phyloP scores from a whole-genome alignment of 35 echinoderm and acorn worm species.

The Hemicentrotus pulcherrimus region DNA sequence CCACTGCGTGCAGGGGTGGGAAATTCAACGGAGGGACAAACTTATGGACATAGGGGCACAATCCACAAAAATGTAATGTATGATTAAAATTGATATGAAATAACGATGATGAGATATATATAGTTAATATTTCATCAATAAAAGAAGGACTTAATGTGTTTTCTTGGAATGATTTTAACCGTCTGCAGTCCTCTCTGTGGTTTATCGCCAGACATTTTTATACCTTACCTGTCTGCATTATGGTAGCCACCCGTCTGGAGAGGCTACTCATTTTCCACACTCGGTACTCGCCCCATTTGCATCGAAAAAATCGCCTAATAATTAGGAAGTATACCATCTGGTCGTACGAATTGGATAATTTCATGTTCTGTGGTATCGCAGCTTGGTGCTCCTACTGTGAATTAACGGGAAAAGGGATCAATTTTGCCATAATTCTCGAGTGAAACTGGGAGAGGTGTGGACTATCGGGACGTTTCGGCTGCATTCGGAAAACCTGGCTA shows the following conservation, averaged over 20 bases:
- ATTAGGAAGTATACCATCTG: constrained; percentile 22
- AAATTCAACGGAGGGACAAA: constrained; percentile 7
- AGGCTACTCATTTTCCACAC: constrained; percentile 48
- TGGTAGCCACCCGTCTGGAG: constrained; percentile 71
- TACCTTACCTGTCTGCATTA: constrained; percentile 74
- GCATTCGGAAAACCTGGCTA: constrained; percentile 46
- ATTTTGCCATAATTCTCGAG: not conserved
- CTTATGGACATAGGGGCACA: not conserved
- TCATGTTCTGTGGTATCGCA: not conserved
- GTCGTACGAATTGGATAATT: constrained; percentile 16
- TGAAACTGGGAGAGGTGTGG: constrained; percentile 22
- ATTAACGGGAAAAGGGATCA: constrained; percentile 21
- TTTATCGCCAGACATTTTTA: constrained; percentile 61
- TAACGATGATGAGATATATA: not conserved
- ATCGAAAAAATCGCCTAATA: constrained; percentile 41
- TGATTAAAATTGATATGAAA: not conserved
- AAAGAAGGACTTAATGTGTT: not conserved
- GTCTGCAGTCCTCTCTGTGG: constrained; percentile 39
- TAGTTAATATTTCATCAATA: not conserved
- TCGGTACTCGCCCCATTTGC: constrained; percentile 48
- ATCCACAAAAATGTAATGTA: not conserved
- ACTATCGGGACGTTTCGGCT: constrained; percentile 41
- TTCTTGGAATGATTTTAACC: not conserved
- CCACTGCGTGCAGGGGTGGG: constrained; percentile 23
- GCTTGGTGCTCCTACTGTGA: not conserved